A percentile compares a stretch with the other conserved stretches of the same genome.
These are phyloP conservation scores for Psephotus haematonotus DNA, from an alignment of 2,113 vertebrate species.

Conservation along the genomic window DNA sequence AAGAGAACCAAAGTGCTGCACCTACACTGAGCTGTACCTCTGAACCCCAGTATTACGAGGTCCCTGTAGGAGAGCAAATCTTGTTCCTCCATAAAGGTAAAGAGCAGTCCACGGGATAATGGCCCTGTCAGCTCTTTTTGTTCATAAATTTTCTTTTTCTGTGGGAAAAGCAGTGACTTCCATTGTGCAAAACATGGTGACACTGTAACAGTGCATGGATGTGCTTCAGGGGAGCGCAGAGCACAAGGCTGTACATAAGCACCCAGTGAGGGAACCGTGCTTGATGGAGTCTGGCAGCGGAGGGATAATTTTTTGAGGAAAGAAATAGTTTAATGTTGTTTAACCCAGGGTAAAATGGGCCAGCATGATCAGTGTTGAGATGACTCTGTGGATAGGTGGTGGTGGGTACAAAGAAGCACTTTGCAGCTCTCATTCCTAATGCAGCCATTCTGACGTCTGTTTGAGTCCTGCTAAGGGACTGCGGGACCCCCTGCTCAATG, in stretches of 20 bases:
- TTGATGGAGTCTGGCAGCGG: not conserved
- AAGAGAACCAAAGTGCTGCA: not conserved
- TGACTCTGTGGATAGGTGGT: not conserved
- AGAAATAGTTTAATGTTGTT: not conserved
- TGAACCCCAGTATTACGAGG: not conserved
- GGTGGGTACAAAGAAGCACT: too few species aligned
- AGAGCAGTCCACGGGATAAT: not conserved
- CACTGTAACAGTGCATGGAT: fast-evolving
- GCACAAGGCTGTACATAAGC: not conserved
- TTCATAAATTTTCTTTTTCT: not conserved
- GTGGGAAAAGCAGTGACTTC: not conserved
- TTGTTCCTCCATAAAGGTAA: not conserved
- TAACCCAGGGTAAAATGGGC: not conserved
- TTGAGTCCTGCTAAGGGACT: not conserved
- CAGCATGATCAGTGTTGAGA: not conserved
- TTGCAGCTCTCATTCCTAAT: not conserved
- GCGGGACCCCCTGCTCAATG: not conserved
- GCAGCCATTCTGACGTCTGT: fast-evolving
- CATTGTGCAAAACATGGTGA: not conserved
- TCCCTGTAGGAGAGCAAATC: not conserved
- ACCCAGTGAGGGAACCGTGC: not conserved
- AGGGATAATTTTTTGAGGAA: not conserved
- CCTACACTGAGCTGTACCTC: not conserved
- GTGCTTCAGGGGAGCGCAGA: not conserved
- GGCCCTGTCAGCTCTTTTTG: not conserved